These are phyloP conservation scores for Stegodyphus mimosarum DNA, from an alignment of 1,140 invertebrate genomes.

Conservation along the genomic window DNA sequence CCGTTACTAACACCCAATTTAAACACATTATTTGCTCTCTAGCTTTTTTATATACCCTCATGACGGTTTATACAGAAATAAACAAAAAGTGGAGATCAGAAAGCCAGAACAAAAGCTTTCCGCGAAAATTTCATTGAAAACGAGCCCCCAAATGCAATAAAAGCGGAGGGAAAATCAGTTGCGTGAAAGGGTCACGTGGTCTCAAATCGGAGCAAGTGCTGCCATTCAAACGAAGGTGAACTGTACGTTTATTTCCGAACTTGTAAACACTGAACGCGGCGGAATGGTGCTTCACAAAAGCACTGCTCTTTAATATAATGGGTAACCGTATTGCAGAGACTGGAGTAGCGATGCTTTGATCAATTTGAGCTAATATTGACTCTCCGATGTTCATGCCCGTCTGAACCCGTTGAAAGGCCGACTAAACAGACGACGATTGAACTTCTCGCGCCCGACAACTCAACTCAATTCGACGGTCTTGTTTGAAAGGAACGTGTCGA, in stretches of 20 bases:
- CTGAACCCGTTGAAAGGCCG: constrained; percentile 44
- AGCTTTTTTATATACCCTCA: too few relatives aligned
- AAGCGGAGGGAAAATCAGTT: constrained; percentile 17
- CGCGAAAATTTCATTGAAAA: constrained; percentile 30
- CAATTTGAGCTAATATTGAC: constrained; percentile 55
- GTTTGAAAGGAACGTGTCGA: constrained; percentile 38
- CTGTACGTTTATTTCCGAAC: constrained; percentile 46
- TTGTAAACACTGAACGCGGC: constrained; percentile 50
- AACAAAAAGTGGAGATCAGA: neutral
- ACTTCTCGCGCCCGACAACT: constrained; percentile 48
- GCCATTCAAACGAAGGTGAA: constrained; percentile 58
- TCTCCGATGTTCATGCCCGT: constrained; percentile 54
- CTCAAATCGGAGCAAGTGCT: constrained; percentile 43
- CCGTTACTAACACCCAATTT: too few relatives aligned
- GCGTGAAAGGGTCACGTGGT: constrained; percentile 39
- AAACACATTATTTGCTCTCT: too few relatives aligned
- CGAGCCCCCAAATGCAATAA: constrained; percentile 6
- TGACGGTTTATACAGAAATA: neutral
- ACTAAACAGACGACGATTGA: constrained; percentile 58
- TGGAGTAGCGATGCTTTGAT: constrained; percentile 29
- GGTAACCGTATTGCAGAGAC: constrained; percentile 39
- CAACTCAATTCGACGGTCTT: constrained; percentile 42
- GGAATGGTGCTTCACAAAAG: constrained; percentile 29
- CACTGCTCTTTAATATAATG: constrained; percentile 58
- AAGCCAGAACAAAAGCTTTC: constrained; percentile 8